Base-by-base conservation (phyloP, 2,888 invertebrate species). In the Tetragonisca angustula region DNA sequence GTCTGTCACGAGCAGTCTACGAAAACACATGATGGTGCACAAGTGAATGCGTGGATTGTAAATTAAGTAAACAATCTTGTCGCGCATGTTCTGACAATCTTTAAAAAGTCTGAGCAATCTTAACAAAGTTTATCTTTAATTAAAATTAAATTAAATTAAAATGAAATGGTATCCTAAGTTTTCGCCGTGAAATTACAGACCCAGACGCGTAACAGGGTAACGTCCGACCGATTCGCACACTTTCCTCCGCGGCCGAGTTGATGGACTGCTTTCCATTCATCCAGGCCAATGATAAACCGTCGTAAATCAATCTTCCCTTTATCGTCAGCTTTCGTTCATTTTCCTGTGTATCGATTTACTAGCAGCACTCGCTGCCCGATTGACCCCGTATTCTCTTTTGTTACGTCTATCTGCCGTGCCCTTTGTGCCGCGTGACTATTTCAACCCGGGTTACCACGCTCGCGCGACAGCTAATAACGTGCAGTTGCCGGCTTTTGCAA, bases 291-390 rank as follows among this genome's bases (percentile, higher is more conserved):
- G 64, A 71, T 78, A 78, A 78, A 78, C 77, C 64, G 43, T 65
- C 77, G 71, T 78, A 79, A 81, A 79, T 71, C 74, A 71, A 75
- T 72, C 71, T 74, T 50, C 67, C 54, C 62, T 76, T 81, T 71
- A 77, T 59, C 64, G 77, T 61, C 65, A 56, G 72, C 67, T 69
- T 69, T 64, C 75, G 76, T 82, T 64, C 70, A 54, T 82, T 76
- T 71, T 50, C 54, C 72, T 59, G 11, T 50, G 59, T 67, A 75
- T 79, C 79, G 74, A 75, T 69, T 74, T 72, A 50, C 68, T 76
- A 24, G 50, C 73, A 62, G 50, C 36, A 36, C 43, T 62, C 52
- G 52, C 32, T 62, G 74, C 70, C 75, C 79, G 78, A 83, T 83
- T 84, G 79, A 82, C 69, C 72, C 69, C 76, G 24, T 54, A 59